Evolutionary conservation across 1,140 invertebrate genomes (phyloP).

Genomic region (Drosophila melanica): DNA sequence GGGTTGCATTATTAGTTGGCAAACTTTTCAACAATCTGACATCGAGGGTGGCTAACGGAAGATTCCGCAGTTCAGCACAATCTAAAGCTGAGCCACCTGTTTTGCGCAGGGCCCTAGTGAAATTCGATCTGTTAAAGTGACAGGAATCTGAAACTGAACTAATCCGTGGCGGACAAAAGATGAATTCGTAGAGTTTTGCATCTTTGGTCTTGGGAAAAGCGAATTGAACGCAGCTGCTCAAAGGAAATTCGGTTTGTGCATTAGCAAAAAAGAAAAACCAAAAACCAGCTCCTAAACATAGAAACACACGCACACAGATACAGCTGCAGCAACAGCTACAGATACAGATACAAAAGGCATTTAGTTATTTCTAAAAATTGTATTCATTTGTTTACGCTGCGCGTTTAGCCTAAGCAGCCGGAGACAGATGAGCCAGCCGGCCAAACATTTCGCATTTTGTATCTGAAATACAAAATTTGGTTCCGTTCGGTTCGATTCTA

Average conservation of each 20-base stretch:
- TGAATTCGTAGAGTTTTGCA: constrained; percentile 39
- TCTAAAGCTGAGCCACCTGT: constrained; percentile 36
- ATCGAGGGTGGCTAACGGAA: constrained; percentile 32
- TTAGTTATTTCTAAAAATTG: constrained; percentile 38
- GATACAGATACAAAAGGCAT: constrained; percentile 30
- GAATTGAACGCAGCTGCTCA: constrained; percentile 17
- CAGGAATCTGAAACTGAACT: constrained; percentile 35
- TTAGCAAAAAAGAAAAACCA: constrained; percentile 25
- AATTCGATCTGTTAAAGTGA: constrained; percentile 45
- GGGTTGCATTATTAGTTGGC: constrained; percentile 49
- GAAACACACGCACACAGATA: constrained; percentile 1
- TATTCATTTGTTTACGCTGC: constrained; percentile 42
- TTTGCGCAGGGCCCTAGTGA: constrained; percentile 21
- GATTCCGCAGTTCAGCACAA: not conserved
- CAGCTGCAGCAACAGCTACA: constrained; percentile 24
- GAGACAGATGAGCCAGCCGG: constrained; percentile 10
- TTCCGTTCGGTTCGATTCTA: constrained; percentile 16
- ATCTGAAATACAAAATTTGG: constrained; percentile 7
- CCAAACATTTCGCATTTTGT: constrained; percentile 3
- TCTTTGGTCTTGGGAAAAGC: constrained; percentile 19
- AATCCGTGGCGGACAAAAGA: constrained; percentile 43
- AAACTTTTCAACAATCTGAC: constrained; percentile 38
- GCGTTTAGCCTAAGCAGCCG: constrained; percentile 30
- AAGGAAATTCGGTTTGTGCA: constrained; percentile 3
- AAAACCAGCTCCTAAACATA: constrained; percentile 39